A percentile compares a stretch with the other conserved stretches of the same genome.
Evolutionary conservation across 2,797 vertebrate genomes (phyloP).

Genomic region (Thunnus albacares): DNA sequence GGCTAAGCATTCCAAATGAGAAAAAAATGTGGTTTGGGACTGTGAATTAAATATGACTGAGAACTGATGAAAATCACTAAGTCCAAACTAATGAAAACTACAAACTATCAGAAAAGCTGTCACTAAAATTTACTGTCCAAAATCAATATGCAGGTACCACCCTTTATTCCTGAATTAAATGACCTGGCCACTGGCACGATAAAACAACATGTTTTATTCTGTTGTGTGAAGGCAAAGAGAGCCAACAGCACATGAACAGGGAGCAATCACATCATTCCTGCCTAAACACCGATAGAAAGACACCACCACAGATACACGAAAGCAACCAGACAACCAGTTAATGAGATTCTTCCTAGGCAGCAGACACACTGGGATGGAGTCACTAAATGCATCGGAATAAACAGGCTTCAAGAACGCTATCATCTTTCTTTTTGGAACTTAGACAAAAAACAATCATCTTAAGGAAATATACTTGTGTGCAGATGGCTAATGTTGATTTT

Average conservation of each 20-base stretch:
- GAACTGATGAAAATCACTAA: not conserved
- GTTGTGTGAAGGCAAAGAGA: not conserved
- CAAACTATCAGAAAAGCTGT: not conserved
- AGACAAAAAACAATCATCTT: not conserved
- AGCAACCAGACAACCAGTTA: constrained; percentile 37
- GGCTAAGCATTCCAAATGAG: not conserved
- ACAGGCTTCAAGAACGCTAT: constrained; percentile 31
- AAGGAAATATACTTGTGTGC: not conserved
- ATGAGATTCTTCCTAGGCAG: constrained; percentile 40
- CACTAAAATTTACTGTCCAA: not conserved
- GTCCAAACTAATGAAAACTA: not conserved
- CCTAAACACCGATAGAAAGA: constrained; percentile 1
- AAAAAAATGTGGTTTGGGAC: not conserved
- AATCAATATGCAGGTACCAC: not conserved
- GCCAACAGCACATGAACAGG: not conserved
- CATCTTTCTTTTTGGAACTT: not conserved
- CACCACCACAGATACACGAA: constrained; percentile 1
- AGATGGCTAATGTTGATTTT: not conserved
- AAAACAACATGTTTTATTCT: not conserved
- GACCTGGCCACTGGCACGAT: not conserved
- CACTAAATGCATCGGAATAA: constrained; percentile 38
- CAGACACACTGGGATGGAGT: constrained; percentile 12
- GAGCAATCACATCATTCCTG: not conserved
- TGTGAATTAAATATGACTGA: not conserved
- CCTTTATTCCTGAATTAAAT: not conserved